These are phyloP conservation scores for Chloroceryle amazona DNA, from an alignment of 2,797 vertebrate genomes.

Conservation along the genomic window DNA sequence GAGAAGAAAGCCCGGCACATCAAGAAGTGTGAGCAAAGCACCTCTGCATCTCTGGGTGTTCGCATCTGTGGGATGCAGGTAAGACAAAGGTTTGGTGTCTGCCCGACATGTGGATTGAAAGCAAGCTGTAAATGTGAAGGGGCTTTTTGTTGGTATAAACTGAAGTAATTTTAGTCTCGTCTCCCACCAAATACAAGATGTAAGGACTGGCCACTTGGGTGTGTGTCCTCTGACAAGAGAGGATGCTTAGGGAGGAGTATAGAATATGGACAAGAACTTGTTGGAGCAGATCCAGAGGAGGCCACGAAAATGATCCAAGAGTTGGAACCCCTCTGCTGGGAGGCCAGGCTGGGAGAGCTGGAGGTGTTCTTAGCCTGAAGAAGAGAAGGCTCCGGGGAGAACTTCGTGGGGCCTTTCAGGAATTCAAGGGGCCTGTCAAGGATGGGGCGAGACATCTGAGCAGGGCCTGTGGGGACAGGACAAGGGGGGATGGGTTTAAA, in stretches of 20 bases:
- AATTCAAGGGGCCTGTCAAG: background rate
- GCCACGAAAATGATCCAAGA: background rate
- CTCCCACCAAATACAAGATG: accelerated
- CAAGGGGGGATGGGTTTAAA: background rate
- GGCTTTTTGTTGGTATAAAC: background rate
- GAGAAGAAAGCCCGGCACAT: slow-evolving; percentile 85
- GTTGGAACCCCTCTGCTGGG: background rate
- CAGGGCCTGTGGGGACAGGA: too few relatives aligned
- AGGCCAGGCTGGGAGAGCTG: too few relatives aligned
- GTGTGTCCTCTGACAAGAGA: background rate
- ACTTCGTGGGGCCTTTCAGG: background rate
- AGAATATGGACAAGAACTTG: background rate
- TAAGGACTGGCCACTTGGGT: accelerated
- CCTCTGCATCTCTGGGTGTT: slow-evolving; percentile 79
- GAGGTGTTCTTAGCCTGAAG: too few relatives aligned
- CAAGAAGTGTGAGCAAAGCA: slow-evolving; percentile 83
- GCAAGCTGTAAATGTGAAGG: background rate
- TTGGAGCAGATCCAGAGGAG: background rate
- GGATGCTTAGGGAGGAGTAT: background rate
- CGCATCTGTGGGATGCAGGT: slow-evolving; percentile 86
- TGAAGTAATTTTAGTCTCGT: accelerated
- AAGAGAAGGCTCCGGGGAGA: too few relatives aligned
- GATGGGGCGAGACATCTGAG: background rate
- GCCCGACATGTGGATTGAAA: accelerated
- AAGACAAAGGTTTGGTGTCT: background rate